Percentiles rank a stretch among this genome's conserved stretches.
Conservation (phyloP, 2,113 vertebrate genomes). For the Phrynosoma platyrhinos region DNA sequence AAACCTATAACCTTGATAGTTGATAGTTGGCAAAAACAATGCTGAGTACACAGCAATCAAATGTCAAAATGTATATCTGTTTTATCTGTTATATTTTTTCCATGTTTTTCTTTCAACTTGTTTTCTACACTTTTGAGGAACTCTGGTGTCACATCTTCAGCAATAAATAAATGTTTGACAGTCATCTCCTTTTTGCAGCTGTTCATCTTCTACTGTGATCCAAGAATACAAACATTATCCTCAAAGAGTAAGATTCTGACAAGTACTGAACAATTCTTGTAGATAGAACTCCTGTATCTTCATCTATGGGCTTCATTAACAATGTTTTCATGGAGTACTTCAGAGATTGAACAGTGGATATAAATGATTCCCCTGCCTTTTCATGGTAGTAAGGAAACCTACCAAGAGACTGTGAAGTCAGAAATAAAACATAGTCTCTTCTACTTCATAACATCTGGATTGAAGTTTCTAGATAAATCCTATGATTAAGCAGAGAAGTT, state of each 20-base stretch:
- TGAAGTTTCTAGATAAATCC: neutral
- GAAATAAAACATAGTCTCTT: slow-evolving; percentile 18
- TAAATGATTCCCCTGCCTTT: neutral
- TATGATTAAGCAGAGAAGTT: slow-evolving; percentile 13
- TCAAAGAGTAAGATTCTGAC: neutral
- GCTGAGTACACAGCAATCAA: neutral
- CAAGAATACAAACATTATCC: neutral
- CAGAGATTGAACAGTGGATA: neutral
- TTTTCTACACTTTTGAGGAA: neutral
- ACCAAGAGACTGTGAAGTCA: neutral
- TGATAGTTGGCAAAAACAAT: neutral
- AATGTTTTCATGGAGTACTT: neutral
- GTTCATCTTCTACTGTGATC: neutral
- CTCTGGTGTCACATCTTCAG: neutral
- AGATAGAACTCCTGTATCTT: neutral
- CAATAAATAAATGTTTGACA: neutral
- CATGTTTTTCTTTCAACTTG: neutral
- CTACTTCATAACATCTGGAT: neutral
- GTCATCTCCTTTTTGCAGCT: neutral
- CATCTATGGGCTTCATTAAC: neutral
- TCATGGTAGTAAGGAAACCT: neutral
- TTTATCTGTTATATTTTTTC: neutral
- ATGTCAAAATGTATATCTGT: neutral
- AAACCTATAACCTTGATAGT: neutral
- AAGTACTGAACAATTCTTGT: neutral